phyloP scores from a whole-genome alignment of 2,888 invertebrate genomes.

The Troides oblongomaculatus region DNA sequence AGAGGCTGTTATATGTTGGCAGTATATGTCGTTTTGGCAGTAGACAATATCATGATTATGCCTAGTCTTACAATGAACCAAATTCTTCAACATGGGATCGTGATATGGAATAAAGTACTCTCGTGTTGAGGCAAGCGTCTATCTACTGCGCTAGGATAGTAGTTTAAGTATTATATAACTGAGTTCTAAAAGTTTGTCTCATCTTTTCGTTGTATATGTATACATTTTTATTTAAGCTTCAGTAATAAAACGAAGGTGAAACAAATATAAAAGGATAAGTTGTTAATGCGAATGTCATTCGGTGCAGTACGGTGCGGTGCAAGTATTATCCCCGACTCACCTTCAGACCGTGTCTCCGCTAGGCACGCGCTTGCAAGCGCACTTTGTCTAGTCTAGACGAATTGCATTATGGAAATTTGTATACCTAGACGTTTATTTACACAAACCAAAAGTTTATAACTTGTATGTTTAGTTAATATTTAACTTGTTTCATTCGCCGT shows the following conservation, averaged over 20 bases:
- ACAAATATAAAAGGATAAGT: conserved; percentile 33
- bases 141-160: too few relatives aligned
- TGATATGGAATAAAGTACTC: too few relatives aligned
- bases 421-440: conserved; percentile 56
- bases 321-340: conserved; percentile 55
- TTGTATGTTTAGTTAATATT: conserved; percentile 23
- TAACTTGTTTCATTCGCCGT: neutral
- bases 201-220: too few relatives aligned
- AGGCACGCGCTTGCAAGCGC: conserved; percentile 50
- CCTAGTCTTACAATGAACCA: too few relatives aligned
- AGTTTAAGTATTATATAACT: too few relatives aligned
- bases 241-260: conserved; percentile 16
- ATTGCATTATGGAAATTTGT: conserved; percentile 75
- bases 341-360: conserved; percentile 61
- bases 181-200: too few relatives aligned
- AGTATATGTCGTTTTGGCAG: too few relatives aligned
- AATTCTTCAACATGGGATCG: too few relatives aligned
- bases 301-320: conserved; percentile 37
- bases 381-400: conserved; percentile 74
- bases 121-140: too few relatives aligned
- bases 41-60: too few relatives aligned
- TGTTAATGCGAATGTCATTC: conserved; percentile 21
- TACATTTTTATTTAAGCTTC: neutral
- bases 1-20: too few relatives aligned
- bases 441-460: conserved; percentile 46